phyloP scores from a whole-genome alignment of 2,113 vertebrate species.

The Charadrius vociferus region DNA sequence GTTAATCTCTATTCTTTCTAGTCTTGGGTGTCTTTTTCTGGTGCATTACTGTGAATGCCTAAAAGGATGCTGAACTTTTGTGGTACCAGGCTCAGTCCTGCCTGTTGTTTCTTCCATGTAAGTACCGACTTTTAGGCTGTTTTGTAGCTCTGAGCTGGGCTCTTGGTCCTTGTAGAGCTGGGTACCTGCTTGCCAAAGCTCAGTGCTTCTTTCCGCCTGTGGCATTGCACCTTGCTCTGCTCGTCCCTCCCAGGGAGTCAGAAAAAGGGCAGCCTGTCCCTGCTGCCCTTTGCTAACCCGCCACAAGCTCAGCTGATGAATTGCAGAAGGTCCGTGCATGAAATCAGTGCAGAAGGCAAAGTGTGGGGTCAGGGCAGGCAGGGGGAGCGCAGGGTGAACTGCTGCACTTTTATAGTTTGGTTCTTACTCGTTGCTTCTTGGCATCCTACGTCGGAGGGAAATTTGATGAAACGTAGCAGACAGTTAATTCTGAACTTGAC shows the following conservation, averaged over 20 bases:
- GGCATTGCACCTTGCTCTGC: neutral
- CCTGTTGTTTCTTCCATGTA: neutral
- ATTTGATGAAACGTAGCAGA: neutral
- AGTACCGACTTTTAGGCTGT: rapidly evolving
- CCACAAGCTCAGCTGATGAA: neutral
- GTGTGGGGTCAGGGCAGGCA: rapidly evolving
- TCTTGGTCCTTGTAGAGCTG: neutral
- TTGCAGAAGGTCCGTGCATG: neutral
- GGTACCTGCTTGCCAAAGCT: neutral
- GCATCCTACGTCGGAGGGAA: neutral
- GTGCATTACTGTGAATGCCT: neutral
- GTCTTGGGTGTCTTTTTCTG: neutral
- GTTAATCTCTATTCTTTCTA: neutral
- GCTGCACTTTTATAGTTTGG: neutral
- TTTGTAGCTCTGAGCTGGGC: neutral
- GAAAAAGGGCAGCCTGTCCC: neutral
- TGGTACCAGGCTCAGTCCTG: neutral
- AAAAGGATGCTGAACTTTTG: neutral
- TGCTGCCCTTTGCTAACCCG: neutral
- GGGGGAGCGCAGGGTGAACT: neutral
- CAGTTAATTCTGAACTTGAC: neutral
- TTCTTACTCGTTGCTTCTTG: neutral
- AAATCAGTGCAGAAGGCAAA: neutral
- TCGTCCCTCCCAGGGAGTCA: neutral
- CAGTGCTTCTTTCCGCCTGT: neutral